phyloP scores from a whole-genome alignment of 2,113 vertebrate genomes.

The Thomomys bottae region DNA sequence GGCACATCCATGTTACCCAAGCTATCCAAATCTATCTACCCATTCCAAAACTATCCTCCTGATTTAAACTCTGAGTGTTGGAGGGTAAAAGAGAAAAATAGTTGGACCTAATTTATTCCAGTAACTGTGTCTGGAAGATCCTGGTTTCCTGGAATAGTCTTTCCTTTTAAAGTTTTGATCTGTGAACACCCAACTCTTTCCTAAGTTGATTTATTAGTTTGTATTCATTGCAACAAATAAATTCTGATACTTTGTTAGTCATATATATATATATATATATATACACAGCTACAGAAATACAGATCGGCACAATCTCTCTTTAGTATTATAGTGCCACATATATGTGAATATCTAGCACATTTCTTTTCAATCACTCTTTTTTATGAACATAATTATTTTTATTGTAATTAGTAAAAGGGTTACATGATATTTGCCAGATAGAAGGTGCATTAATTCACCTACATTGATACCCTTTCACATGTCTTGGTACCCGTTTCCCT shows the following conservation, averaged over 20 bases:
- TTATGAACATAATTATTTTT: too few species aligned
- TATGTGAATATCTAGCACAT: neutral
- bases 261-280: neutral
- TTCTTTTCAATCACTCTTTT: slow-evolving; percentile 13
- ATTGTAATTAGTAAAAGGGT: too few species aligned
- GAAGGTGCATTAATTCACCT: too few species aligned
- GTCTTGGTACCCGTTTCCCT: too few species aligned
- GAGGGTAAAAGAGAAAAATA: slow-evolving; percentile 22
- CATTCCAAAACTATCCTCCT: slow-evolving; percentile 24
- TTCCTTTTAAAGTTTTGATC: slow-evolving; percentile 47
- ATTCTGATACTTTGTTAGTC: neutral
- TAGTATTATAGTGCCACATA: neutral
- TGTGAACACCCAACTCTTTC: neutral
- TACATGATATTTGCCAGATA: too few species aligned
- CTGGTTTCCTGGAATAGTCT: slow-evolving; percentile 43
- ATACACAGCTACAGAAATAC: neutral
- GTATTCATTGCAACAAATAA: slow-evolving; percentile 30
- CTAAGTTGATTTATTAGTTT: slow-evolving; percentile 43
- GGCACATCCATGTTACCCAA: neutral
- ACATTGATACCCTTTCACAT: too few species aligned
- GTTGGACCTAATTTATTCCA: slow-evolving; percentile 47
- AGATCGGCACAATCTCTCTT: neutral
- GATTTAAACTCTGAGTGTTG: slow-evolving; percentile 61
- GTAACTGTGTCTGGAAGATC: slow-evolving; percentile 8
- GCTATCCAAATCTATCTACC: too few species aligned